Conservation (phyloP, 2,797 vertebrate species). For the Salarias fasciatus region DNA sequence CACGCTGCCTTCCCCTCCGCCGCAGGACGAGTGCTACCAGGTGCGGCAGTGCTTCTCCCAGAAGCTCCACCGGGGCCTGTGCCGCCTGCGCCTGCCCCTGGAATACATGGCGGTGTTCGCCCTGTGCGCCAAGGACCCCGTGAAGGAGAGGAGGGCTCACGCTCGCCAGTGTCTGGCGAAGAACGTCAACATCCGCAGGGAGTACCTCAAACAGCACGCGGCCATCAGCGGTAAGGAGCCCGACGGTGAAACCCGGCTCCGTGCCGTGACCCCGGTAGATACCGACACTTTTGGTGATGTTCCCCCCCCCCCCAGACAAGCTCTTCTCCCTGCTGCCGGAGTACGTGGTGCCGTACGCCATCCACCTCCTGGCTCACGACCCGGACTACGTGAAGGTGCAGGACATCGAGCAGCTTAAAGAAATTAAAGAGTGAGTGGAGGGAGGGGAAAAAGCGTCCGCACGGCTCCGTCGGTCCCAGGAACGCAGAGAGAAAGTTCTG, state of each 20-base stretch:
- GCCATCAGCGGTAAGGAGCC: conserved; percentile 92
- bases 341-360: conserved; percentile 97
- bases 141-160: conserved; percentile 95
- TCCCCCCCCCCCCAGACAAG: no score
- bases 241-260: no score
- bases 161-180: conserved; percentile 97
- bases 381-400: conserved; percentile 98
- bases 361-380: conserved; percentile 97
- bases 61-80: conserved; percentile 96
- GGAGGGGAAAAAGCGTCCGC: no score
- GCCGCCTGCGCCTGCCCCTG: conserved; percentile 92
- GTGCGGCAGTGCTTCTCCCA: conserved; percentile 97
- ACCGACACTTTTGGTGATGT: no score
- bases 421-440: conserved; percentile 96
- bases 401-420: conserved; percentile 98
- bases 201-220: conserved; percentile 98
- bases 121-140: conserved; percentile 96
- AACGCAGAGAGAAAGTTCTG: no score
- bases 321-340: conserved; percentile 95
- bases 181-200: conserved; percentile 95
- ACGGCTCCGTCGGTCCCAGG: no score
- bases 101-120: conserved; percentile 98
- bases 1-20: no score
- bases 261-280: conserved; percentile 13
- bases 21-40: conserved; percentile 97